A percentile compares a stretch with the other conserved stretches of the same genome.
These are phyloP conservation scores for Pachydiplax longipennis DNA, from an alignment of 2,888 invertebrate genomes.

Conservation along the genomic window DNA sequence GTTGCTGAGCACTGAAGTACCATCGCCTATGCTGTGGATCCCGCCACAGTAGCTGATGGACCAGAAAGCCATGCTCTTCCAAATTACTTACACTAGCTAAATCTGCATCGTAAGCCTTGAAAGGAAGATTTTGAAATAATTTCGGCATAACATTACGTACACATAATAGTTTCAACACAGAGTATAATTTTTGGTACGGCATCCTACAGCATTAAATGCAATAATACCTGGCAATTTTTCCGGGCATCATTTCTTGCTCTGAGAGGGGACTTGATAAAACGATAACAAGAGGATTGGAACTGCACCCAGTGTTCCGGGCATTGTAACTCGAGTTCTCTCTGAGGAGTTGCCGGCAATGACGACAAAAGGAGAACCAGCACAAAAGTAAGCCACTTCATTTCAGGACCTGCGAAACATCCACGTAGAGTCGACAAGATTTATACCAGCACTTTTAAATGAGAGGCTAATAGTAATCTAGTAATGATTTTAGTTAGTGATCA, in stretches of 20 bases:
- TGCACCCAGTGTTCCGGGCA: conserved; percentile 92
- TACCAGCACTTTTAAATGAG: too few species aligned
- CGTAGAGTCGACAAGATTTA: too few species aligned
- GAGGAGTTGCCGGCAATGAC: not conserved
- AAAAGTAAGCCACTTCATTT: conserved; percentile 18
- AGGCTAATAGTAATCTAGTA: too few species aligned
- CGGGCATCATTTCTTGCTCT: conserved; percentile 82
- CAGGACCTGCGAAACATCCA: not conserved
- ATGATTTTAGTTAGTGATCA: too few species aligned
- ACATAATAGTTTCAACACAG: not conserved
- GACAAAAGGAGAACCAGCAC: not conserved
- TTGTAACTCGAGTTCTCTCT: conserved; percentile 55
- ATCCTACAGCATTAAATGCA: not conserved
- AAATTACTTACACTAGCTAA: conserved; percentile 79
- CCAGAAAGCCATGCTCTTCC: conserved; percentile 88
- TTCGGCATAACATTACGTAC: not conserved
- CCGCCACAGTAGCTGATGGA: conserved; percentile 79
- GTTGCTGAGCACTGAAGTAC: conserved; percentile 83
- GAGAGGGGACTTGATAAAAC: conserved; percentile 87
- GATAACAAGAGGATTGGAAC: conserved; percentile 83
- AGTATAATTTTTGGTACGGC: not conserved
- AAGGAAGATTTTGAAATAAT: conserved; percentile 43
- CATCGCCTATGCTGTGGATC: conserved; percentile 88
- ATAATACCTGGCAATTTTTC: conserved; percentile 73
- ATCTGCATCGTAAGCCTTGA: conserved; percentile 78